Evolutionary conservation across 2,113 vertebrate species (phyloP).

Genomic region (Tetrao urogallus): DNA sequence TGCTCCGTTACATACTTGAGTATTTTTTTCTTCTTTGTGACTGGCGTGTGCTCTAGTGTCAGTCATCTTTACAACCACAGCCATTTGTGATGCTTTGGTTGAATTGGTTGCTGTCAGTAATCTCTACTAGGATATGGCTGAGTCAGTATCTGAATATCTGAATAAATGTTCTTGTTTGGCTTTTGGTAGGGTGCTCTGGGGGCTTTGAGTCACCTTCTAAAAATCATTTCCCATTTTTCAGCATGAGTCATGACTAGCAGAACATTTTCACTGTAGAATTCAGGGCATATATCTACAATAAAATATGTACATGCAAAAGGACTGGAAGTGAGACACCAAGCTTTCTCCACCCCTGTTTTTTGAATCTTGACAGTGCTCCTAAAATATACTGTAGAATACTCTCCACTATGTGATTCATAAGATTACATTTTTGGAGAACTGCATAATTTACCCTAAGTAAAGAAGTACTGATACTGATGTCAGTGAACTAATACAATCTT

Average conservation of each 20-base stretch:
- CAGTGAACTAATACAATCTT: neutral
- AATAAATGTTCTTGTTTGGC: slow-evolving; percentile 9
- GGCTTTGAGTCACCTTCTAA: neutral
- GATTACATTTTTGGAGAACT: neutral
- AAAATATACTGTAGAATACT: neutral
- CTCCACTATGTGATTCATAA: neutral
- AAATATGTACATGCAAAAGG: neutral
- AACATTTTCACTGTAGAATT: neutral
- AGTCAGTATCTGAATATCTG: neutral
- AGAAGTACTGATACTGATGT: neutral
- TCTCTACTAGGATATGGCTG: neutral
- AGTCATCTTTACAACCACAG: neutral
- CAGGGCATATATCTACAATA: neutral
- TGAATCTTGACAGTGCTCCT: neutral
- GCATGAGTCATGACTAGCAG: neutral
- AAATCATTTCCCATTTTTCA: slow-evolving; percentile 8
- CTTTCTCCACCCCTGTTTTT: neutral
- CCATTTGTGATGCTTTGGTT: neutral
- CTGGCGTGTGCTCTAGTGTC: neutral
- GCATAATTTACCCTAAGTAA: neutral
- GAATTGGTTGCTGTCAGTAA: neutral
- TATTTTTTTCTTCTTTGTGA: neutral
- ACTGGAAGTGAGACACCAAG: neutral
- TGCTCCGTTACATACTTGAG: neutral
- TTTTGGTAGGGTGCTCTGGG: neutral